Evolutionary conservation across 2,113 vertebrate genomes (phyloP), one percentile per base, ranked within the genome.

Genomic region (Tenrec ecaudatus): DNA sequence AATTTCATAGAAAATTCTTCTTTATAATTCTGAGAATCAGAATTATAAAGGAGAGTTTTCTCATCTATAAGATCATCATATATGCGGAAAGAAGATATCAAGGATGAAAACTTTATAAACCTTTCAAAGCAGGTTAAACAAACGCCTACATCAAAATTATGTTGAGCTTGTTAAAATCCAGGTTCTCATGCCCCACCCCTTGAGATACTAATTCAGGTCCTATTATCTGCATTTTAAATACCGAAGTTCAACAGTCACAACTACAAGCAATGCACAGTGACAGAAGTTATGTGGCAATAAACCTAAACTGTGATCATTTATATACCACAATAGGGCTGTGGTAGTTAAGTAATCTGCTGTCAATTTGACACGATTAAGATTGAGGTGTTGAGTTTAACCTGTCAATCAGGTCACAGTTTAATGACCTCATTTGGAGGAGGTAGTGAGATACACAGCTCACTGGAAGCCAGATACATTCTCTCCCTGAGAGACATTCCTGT

Each of bases 1-100:
- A 78, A 93, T 95, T 94, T 95, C 84, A 94, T 47, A 96, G 62
- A 31, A 85, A 11, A 95, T 77, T 86, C 89, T 77, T 86, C 89
- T 53, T 53, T 53, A 53, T 53, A 53, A 53, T 53, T 53, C 12
- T 53, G 47, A 53, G 40, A 40, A 7, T 40, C 40, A 83, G 81
- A 57, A 94, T 68, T 82, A 38, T 36, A 62, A 82, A 92, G 9
- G 76, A 66, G 53, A 62, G 16, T 58, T 93, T 95, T 40, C 76
- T 73, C 53, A 76, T 58, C 60, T 89, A 36, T 84, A 88, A 87
- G 73, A 79, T 23, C 66, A 78, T n/a, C 29, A 62, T 47, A 66
- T 14, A 81, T 16, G 68, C 7, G 73, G 53, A 33, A 33, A 88
- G 92, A 91, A 85, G 7, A 19, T 62, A 17, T n/a, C 47, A 82